phyloP scores from a whole-genome alignment of 2,888 invertebrate species.

The Xestia sexstrigata region DNA sequence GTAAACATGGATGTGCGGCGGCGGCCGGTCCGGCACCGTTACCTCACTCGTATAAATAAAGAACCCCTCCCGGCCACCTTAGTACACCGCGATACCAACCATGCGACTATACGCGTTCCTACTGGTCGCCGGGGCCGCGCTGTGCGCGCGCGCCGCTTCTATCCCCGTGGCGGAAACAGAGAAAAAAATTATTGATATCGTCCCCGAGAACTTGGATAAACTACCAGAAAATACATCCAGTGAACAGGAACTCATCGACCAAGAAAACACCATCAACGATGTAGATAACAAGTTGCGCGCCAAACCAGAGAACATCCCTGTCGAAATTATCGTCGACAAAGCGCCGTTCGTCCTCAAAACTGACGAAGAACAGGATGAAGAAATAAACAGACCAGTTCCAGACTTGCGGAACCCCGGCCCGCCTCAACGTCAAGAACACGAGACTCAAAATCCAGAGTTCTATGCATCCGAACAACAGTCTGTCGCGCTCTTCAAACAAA shows the following conservation, averaged over 20 bases:
- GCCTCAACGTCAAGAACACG: conserved; percentile 86
- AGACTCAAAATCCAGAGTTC: conserved; percentile 83
- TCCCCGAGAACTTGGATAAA: conserved; percentile 67
- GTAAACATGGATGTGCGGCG: conserved; percentile 76
- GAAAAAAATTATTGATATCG: conserved; percentile 60
- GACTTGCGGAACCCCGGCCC: conserved; percentile 83
- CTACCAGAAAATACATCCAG: conserved; percentile 70
- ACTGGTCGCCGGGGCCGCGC: conserved; percentile 77
- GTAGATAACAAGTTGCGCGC: conserved; percentile 76
- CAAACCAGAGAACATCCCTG: conserved; percentile 78
- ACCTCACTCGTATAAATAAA: conserved; percentile 83
- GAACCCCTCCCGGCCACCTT: conserved; percentile 72
- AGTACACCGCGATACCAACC: conserved; percentile 77
- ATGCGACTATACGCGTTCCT: conserved; percentile 85
- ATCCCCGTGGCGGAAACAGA: conserved; percentile 72
- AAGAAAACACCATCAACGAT: conserved; percentile 73
- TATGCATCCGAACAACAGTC: conserved; percentile 74
- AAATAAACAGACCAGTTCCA: conserved; percentile 76
- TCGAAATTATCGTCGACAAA: conserved; percentile 79
- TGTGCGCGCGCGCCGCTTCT: conserved; percentile 80
- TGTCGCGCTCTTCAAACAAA: conserved; percentile 74
- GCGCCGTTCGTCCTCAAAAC: conserved; percentile 68
- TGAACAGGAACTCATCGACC: conserved; percentile 76
- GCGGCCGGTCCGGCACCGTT: conserved; percentile 81
- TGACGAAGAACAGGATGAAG: conserved; percentile 70